A percentile compares a stretch with the other conserved stretches of the same genome.
Evolutionary conservation across 37 sponge, comb jelly and placozoan genomes (phyloP).

Genomic region (Mnemiopsis leidyi): DNA sequence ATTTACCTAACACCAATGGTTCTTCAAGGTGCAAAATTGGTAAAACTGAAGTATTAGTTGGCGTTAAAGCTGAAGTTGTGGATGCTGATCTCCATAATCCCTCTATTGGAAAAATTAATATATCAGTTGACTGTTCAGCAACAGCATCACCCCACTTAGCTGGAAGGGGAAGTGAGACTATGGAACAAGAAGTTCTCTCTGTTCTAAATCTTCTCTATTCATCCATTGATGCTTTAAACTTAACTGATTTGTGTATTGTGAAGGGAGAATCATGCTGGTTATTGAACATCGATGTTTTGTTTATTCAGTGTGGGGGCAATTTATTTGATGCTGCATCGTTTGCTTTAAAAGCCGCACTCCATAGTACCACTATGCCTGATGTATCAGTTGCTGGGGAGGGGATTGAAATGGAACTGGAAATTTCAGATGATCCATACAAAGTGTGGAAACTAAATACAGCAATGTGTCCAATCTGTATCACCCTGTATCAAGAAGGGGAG

Average conservation of each 20-base stretch:
- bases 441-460: constrained; percentile 31
- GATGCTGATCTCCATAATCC: constrained; percentile 48
- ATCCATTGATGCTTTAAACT: constrained; percentile 16
- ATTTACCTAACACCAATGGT: constrained; percentile 59
- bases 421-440: constrained; percentile 49
- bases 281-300: constrained; percentile 40
- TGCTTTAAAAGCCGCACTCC: constrained; percentile 43
- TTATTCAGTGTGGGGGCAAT: constrained; percentile 35
- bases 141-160: constrained; percentile 43
- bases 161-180: constrained; percentile 51
- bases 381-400: constrained; percentile 36
- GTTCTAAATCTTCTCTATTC: constrained; percentile 24
- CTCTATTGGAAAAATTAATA: neutral
- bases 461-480: constrained; percentile 51
- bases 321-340: constrained; percentile 54
- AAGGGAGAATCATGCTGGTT: constrained; percentile 63
- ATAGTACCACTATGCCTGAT: constrained; percentile 52
- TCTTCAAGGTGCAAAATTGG: constrained; percentile 53
- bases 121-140: constrained; percentile 53
- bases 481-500: constrained; percentile 38
- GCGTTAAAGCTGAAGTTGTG: constrained; percentile 62
- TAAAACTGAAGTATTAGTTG: constrained; percentile 57
- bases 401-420: constrained; percentile 52
- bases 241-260: constrained; percentile 32
- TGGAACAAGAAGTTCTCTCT: constrained; percentile 17